Evolutionary conservation across 2,888 invertebrate species (phyloP), one percentile per base, ranked within the genome.

Genomic region (Osedax frankpressi): DNA sequence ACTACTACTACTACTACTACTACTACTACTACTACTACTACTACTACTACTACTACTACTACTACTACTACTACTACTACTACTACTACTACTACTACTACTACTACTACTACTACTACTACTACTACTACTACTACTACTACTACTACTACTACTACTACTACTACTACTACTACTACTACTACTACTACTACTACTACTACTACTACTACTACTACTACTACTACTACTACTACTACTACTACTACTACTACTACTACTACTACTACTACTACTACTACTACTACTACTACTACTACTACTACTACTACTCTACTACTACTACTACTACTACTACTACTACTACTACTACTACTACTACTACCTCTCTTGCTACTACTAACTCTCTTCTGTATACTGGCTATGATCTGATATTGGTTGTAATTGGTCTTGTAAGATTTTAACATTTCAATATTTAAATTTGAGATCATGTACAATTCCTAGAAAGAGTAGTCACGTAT

Each of bases 1-100:
- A 65, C 65, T 65, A n/a, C 65, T 65, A 65, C 65, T 65, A n/a
- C 65, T 65, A 65, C 65, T 65, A n/a, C 65, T 65, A 65, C 65
- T 65, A n/a, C 65, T 65, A 65, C 65, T 65, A n/a, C 65, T 65
- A 65, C 65, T 65, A n/a, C 26, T 65, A 65, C 65, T 65, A n/a
- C 65, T 65, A 65, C 65, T 65, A n/a, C 65, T 65, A 65, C 65
- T 25, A n/a, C 65, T 71, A 25, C 65, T 65, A n/a, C 65, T 65
- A 65, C 65, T 65, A n/a, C 65, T 65, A 65, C 65, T 65, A n/a
- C 65, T 65, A 65, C 65, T 65, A n/a, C 65, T 65, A 65, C 24
- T 65, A 65, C 65, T 65, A 65, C 26, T 65, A 65, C 65, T 65
- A 65, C n/a, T 65, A 65, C 65, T 65, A 65, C 65, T 65, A 65